A percentile compares a stretch with the other conserved stretches of the same genome.
These are phyloP conservation scores for Bungarus multicinctus DNA, from an alignment of 2,113 vertebrate species.

Conservation along the genomic window DNA sequence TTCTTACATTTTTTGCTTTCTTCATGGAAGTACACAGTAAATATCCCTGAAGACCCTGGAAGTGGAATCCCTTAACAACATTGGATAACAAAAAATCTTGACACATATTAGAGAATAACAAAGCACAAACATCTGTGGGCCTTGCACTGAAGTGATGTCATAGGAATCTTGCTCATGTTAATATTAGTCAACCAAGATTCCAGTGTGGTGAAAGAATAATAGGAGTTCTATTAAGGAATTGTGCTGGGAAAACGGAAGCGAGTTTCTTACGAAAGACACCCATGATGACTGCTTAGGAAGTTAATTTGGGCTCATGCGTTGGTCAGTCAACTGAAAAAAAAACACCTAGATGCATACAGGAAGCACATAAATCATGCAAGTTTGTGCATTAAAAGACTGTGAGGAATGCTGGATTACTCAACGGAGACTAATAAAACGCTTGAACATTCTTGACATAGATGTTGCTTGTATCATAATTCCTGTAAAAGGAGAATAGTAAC, in stretches of 20 bases:
- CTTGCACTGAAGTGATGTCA: neutral
- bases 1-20: neutral
- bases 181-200: constrained; percentile 1
- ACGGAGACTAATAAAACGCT: neutral
- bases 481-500: neutral
- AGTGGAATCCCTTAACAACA: neutral
- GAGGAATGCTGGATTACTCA: neutral
- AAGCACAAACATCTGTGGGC: neutral
- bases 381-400: neutral
- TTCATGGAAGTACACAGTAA: neutral
- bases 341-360: constrained; percentile 11
- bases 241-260: constrained; percentile 3
- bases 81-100: neutral
- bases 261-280: neutral
- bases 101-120: neutral
- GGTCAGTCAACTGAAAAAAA: neutral
- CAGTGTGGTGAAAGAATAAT: neutral
- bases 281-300: neutral
- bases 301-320: constrained; percentile 8
- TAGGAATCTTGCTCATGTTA: neutral
- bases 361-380: neutral
- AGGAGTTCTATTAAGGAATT: neutral
- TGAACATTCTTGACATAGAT: neutral
- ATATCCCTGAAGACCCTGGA: neutral
- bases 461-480: neutral